phyloP scores from a whole-genome alignment of 2,113 vertebrate species.

The Epinephelus fuscoguttatus region DNA sequence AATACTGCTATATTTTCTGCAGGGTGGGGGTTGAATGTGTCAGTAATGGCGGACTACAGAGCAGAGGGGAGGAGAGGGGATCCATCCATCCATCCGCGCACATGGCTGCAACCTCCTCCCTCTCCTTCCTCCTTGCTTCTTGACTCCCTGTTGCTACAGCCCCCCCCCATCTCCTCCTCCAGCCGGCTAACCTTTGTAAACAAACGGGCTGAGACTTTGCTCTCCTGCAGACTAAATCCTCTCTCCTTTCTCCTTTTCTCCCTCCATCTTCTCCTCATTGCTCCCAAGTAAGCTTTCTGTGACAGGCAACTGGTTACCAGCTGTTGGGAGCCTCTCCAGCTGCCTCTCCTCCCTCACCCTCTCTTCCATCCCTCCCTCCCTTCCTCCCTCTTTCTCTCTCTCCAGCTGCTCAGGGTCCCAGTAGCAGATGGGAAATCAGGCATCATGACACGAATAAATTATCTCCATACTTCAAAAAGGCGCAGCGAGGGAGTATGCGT shows the following conservation, averaged over 20 bases:
- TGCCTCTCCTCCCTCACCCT: constrained; percentile 71
- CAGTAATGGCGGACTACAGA: constrained; percentile 50
- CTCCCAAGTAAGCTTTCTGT: constrained; percentile 77
- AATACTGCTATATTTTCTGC: constrained; percentile 31
- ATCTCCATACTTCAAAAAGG: constrained; percentile 86
- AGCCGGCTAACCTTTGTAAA: constrained; percentile 70
- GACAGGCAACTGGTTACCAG: constrained; percentile 85
- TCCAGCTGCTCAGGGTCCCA: constrained; percentile 85
- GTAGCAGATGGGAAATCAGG: constrained; percentile 87
- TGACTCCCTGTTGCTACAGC: constrained; percentile 63
- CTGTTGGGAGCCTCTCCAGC: constrained; percentile 82
- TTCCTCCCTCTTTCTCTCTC: constrained; percentile 60
- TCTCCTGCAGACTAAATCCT: constrained; percentile 59
- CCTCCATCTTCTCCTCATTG: constrained; percentile 51
- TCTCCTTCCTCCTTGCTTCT: constrained; percentile 4
- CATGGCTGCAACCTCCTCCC: constrained; percentile 22
- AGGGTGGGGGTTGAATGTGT: constrained; percentile 22
- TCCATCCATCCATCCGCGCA: constrained; percentile 19
- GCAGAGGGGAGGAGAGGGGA: constrained; percentile 8
- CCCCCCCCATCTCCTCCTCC: constrained; percentile 43
- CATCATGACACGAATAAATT: constrained; percentile 88
- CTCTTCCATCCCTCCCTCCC: constrained; percentile 45
- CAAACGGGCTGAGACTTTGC: constrained; percentile 70
- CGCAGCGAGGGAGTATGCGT: constrained; percentile 64
- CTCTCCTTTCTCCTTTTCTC: constrained; percentile 46